phyloP scores from a whole-genome alignment of 1,140 invertebrate genomes.

The Zaprionus inermis region DNA sequence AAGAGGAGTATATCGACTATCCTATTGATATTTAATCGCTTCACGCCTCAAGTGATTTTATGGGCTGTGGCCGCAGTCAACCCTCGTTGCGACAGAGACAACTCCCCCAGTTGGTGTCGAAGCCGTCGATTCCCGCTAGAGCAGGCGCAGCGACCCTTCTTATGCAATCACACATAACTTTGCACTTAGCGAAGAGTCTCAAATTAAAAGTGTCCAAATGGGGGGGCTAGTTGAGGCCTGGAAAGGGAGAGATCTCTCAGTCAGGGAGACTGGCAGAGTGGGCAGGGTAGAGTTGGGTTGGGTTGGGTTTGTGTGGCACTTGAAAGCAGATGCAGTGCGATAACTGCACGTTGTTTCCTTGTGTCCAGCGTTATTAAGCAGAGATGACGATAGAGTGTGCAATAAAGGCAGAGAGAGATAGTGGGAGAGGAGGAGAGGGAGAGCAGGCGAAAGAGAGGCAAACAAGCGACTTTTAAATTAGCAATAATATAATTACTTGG shows the following conservation, averaged over 20 bases:
- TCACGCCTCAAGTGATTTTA: background rate
- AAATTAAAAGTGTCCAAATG: constrained; percentile 78
- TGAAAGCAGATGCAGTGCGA: constrained; percentile 36
- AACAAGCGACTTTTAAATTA: constrained; percentile 65
- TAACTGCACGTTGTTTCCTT: constrained; percentile 61
- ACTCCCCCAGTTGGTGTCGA: background rate
- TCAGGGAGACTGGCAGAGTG: background rate
- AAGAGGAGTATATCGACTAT: background rate
- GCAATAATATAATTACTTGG: constrained; percentile 81
- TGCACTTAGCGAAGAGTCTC: constrained; percentile 75
- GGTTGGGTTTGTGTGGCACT: background rate
- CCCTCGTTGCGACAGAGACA: constrained; percentile 19
- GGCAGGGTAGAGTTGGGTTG: background rate
- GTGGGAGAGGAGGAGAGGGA: background rate
- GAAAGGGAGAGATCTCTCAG: background rate
- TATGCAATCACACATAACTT: constrained; percentile 77
- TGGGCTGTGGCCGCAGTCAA: constrained; percentile 1
- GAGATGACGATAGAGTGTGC: background rate
- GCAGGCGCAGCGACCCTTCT: constrained; percentile 29
- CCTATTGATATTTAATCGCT: constrained; percentile 33
- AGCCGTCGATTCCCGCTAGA: background rate
- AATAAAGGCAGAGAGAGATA: background rate
- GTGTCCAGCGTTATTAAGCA: constrained; percentile 4
- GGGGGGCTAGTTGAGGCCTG: constrained; percentile 1
- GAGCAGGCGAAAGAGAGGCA: too few relatives aligned